Conservation (phyloP, 2,113 vertebrate species). For the Poicephalus gulielmi region DNA sequence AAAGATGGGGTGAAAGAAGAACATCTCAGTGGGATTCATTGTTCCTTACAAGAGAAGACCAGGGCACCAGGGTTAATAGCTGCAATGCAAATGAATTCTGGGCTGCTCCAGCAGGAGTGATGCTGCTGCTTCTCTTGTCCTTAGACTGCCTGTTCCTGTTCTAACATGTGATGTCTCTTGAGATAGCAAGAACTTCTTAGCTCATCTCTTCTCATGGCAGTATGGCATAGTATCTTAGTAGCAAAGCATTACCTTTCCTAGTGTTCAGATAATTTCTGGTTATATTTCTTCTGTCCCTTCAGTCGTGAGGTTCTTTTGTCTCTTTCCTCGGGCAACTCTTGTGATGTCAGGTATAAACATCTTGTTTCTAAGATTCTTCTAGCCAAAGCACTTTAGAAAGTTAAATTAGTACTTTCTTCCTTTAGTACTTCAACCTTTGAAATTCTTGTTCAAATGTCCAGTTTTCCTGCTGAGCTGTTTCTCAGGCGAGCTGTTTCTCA, state of each 20-base stretch:
- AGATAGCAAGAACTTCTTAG: neutral
- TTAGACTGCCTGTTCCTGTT: neutral
- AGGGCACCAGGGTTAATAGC: neutral
- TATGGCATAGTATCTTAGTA: neutral
- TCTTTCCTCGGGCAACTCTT: neutral
- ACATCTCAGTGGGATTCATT: neutral
- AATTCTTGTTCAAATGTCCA: neutral
- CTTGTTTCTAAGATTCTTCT: neutral
- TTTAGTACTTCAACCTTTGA: neutral
- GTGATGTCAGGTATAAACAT: neutral
- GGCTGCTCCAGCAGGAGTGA: neutral
- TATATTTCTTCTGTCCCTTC: neutral
- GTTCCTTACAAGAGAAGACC: neutral
- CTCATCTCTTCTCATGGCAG: neutral
- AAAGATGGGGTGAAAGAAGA: conserved; percentile 9
- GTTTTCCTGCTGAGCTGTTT: neutral
- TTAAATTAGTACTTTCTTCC: neutral
- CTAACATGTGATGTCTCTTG: neutral
- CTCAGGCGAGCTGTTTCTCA: neutral
- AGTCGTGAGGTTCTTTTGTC: neutral
- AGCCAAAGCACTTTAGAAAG: neutral
- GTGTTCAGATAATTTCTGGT: neutral
- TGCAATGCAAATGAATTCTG: neutral
- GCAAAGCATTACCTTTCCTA: neutral
- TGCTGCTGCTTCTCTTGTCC: neutral